phyloP scores from a whole-genome alignment of 1,140 invertebrate genomes.

The Pachypsylla venusta region DNA sequence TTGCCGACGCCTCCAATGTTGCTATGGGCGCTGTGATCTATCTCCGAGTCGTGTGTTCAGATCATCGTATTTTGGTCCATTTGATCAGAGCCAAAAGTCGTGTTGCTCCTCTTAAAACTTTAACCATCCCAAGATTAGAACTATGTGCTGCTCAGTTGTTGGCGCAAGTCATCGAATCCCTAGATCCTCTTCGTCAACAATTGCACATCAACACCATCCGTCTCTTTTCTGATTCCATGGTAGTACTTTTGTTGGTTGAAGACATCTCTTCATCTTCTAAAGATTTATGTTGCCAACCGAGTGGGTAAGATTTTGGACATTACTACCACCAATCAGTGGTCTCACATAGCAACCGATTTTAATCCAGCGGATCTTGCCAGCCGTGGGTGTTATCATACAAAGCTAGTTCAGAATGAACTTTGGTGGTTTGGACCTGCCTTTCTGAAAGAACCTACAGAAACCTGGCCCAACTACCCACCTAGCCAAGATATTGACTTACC shows the following conservation, averaged over 20 bases:
- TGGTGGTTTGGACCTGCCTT: constrained; percentile 21
- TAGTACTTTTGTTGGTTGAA: constrained; percentile 25
- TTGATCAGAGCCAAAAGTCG: constrained; percentile 16
- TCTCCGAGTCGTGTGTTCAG: constrained; percentile 24
- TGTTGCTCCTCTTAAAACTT: constrained; percentile 32
- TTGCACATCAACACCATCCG: constrained; percentile 17
- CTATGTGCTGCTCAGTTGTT: constrained; percentile 25
- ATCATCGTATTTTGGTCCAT: constrained; percentile 9
- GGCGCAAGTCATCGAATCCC: constrained; percentile 20
- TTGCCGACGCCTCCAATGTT: constrained; percentile 26
- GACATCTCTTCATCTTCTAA: constrained; percentile 19
- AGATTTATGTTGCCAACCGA: constrained; percentile 28
- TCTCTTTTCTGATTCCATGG: constrained; percentile 27
- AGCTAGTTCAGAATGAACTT: constrained; percentile 11
- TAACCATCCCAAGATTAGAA: constrained; percentile 26
- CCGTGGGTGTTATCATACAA: constrained; percentile 1
- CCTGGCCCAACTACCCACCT: too few species aligned
- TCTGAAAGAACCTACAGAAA: too few species aligned
- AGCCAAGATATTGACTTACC: not conserved
- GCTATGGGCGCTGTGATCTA: constrained; percentile 23
- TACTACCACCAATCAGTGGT: constrained; percentile 6
- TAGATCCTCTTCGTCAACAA: too few species aligned
- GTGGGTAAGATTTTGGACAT: constrained; percentile 23
- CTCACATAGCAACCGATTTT: constrained; percentile 11
- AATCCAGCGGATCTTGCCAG: constrained; percentile 17